Base-by-base conservation (phyloP, 2,797 vertebrate genomes). In the Zenarchopterus dispar region DNA sequence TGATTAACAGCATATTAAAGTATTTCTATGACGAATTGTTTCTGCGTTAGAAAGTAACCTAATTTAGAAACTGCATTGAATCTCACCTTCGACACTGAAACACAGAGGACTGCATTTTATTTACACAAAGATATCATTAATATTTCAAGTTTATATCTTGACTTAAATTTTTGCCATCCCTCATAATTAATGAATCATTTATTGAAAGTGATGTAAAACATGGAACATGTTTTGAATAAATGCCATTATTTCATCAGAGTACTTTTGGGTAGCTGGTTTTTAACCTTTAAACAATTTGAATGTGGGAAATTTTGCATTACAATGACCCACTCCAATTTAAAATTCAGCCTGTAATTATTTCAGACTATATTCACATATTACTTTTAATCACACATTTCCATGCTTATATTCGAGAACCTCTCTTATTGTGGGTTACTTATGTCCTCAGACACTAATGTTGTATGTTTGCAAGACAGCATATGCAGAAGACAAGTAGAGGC, bases 1-100 rank as follows among this genome's bases (percentile, higher is more conserved):
- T 79, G 67, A 78, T 81, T 82, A 56, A 75, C 79, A 75, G 22
- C 46, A 70, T 52, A 44, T 46, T 62, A 46, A 44, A 77, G 68
- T 39, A 65, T 51, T 66, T 82, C 52, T 66, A 19, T 33, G 48
- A 67, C 48, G 46, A 78, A 67, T 62, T 67, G 50, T 50, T 31
- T 28, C 28, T 28, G 28, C 26, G 17, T 28, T 76, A 59, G 64
- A 18, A 57, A 59, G 70, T 83, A n/a, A n/a, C n/a, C n/a, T n/a
- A n/a, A 4, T 61, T 62, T 4, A 63, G 63, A 26, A 76, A 78
- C 44, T 60, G 54, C 75, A 70, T 57, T 18, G 53, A 76, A 68
- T 77, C 44, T 75, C 19, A 66, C 16, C 45, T 67, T 72, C 48
- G 4, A 57, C 55, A 67, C 60, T 56, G 22, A 63, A 60, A 18